phyloP scores from a whole-genome alignment of 2,797 vertebrate genomes.

The Helostoma temminkii region DNA sequence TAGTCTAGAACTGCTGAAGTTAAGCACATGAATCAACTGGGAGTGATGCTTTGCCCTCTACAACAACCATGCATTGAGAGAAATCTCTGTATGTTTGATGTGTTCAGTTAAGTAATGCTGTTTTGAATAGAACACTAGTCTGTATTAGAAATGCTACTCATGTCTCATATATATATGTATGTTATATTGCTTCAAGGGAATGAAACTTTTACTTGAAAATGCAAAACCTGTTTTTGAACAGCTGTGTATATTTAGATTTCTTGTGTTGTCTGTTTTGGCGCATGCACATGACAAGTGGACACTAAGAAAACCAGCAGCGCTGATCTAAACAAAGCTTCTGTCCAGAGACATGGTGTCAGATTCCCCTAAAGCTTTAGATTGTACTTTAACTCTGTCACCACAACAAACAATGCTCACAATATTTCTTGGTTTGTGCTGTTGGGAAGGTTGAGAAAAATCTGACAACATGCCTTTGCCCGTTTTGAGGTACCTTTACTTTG shows the following conservation, averaged over 20 bases:
- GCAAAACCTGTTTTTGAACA: background rate
- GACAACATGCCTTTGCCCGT: too few relatives aligned
- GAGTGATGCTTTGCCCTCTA: background rate
- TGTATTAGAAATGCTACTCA: background rate
- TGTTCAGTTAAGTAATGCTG: background rate
- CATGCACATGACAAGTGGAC: background rate
- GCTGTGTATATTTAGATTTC: constrained; percentile 1
- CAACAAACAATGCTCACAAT: too few relatives aligned
- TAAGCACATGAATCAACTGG: background rate
- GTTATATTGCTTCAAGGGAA: background rate
- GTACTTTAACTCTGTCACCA: too few relatives aligned
- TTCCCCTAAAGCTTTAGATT: too few relatives aligned
- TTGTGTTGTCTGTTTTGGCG: constrained; percentile 22
- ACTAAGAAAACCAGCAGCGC: constrained; percentile 10
- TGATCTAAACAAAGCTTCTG: constrained; percentile 16
- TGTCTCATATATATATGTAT: background rate
- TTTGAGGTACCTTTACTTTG: too few relatives aligned
- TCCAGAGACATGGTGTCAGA: background rate
- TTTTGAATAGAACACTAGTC: constrained; percentile 5
- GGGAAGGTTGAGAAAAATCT: too few relatives aligned
- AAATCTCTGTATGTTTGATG: background rate
- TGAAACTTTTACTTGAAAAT: background rate
- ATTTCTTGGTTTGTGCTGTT: too few relatives aligned
- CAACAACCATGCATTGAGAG: too few relatives aligned
- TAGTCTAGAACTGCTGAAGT: constrained; percentile 1